Conservation (phyloP, 2,113 vertebrate genomes). For the Pica pica region DNA sequence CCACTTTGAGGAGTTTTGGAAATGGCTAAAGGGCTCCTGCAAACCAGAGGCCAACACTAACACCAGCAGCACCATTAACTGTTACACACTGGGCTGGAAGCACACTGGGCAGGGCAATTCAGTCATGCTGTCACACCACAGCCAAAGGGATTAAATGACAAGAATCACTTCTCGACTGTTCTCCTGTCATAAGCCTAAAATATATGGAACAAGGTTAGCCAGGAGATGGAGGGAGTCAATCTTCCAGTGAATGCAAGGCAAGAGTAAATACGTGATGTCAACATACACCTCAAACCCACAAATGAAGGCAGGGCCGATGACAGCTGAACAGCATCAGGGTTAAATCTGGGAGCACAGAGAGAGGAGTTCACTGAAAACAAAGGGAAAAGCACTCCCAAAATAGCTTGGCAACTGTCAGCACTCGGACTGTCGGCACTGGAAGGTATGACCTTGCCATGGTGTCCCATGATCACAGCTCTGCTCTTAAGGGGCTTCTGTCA, state of each 20-base stretch:
- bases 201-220: not conserved
- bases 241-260: not conserved
- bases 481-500: not conserved
- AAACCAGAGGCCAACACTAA: not conserved
- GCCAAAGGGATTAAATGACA: not conserved
- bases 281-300: not conserved
- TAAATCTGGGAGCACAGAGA: constrained; percentile 54
- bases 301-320: not conserved
- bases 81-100: not conserved
- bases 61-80: not conserved
- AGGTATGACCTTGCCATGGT: constrained; percentile 59
- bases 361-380: constrained; percentile 60
- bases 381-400: constrained; percentile 68
- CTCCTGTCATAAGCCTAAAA: not conserved
- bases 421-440: constrained; percentile 25
- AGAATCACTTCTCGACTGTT: not conserved
- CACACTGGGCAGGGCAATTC: not conserved
- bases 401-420: constrained; percentile 73
- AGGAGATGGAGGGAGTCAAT: not conserved
- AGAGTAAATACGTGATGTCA: not conserved
- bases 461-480: constrained; percentile 5
- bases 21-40: not conserved
- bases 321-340: constrained; percentile 47
- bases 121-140: not conserved
- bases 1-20: not conserved